Conservation (phyloP, 2,113 vertebrate species). For the Gobiocypris rarus region DNA sequence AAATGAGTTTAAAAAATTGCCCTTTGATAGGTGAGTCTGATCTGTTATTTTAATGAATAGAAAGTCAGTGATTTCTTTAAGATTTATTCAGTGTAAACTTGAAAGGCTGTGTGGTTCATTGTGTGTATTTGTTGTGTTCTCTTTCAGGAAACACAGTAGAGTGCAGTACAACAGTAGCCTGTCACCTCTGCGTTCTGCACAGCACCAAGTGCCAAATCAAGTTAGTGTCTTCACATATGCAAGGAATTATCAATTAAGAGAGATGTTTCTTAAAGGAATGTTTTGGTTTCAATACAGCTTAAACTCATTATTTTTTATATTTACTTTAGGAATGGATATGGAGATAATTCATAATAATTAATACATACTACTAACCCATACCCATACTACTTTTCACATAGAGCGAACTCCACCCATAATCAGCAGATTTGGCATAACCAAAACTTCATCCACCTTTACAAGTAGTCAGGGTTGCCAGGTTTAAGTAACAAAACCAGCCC, state of each 20-base stretch:
- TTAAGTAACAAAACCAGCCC: too few relatives aligned
- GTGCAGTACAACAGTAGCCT: constrained; percentile 86
- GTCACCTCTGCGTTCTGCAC: constrained; percentile 81
- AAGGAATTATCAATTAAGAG: too few relatives aligned
- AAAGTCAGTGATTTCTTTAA: not conserved
- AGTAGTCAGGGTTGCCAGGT: not conserved
- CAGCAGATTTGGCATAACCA: not conserved
- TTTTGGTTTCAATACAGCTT: not conserved
- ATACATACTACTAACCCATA: too few relatives aligned
- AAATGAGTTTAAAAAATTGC: constrained; percentile 95
- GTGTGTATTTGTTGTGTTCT: constrained; percentile 55
- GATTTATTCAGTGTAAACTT: not conserved
- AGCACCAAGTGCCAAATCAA: constrained; percentile 90
- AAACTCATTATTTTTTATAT: not conserved
- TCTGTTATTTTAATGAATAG: constrained; percentile 9
- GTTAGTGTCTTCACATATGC: constrained; percentile 75
- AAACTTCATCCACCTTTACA: not conserved
- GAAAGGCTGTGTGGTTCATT: not conserved
- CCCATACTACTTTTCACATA: not conserved
- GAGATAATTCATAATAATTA: too few relatives aligned
- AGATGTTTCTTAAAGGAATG: too few relatives aligned
- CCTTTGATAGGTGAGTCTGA: constrained; percentile 90
- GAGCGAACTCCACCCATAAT: not conserved
- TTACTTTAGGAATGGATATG: too few relatives aligned
- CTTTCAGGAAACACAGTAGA: constrained; percentile 94